These are phyloP conservation scores for Propithecus coquereli DNA, from an alignment of 2,113 vertebrate species.

Conservation along the genomic window DNA sequence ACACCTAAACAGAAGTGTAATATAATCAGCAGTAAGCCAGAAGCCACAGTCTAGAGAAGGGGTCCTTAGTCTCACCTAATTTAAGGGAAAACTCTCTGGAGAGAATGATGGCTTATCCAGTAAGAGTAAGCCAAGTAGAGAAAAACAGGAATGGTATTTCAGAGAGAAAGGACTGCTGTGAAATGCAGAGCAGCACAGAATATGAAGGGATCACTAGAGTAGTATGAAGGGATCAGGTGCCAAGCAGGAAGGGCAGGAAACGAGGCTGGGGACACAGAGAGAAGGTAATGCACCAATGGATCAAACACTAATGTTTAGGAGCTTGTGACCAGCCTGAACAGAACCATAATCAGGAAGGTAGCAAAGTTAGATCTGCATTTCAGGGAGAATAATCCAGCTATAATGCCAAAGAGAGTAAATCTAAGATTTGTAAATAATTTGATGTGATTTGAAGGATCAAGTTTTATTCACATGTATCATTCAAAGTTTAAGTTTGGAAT, in stretches of 20 bases:
- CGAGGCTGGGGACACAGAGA: neutral
- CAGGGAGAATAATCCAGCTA: neutral
- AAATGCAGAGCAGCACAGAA: neutral
- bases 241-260: neutral
- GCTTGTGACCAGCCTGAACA: neutral
- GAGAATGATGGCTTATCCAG: neutral
- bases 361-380: neutral
- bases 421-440: neutral
- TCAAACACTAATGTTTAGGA: neutral
- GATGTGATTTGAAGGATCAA: neutral
- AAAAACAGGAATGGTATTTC: neutral
- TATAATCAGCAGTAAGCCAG: neutral
- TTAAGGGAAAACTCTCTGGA: slow-evolving; percentile 3
- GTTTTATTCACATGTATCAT: neutral
- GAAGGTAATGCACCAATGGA: neutral
- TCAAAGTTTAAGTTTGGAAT: slow-evolving; percentile 6
- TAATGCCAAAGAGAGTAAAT: neutral
- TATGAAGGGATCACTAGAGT: neutral
- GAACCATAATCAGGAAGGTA: neutral
- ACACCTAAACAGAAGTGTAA: neutral
- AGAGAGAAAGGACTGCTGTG: neutral
- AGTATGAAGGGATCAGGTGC: neutral
- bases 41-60: neutral
- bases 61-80: neutral
- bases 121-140: neutral